These are phyloP conservation scores for Dendrolimus punctatus DNA, from an alignment of 1,140 invertebrate genomes.

Conservation along the genomic window DNA sequence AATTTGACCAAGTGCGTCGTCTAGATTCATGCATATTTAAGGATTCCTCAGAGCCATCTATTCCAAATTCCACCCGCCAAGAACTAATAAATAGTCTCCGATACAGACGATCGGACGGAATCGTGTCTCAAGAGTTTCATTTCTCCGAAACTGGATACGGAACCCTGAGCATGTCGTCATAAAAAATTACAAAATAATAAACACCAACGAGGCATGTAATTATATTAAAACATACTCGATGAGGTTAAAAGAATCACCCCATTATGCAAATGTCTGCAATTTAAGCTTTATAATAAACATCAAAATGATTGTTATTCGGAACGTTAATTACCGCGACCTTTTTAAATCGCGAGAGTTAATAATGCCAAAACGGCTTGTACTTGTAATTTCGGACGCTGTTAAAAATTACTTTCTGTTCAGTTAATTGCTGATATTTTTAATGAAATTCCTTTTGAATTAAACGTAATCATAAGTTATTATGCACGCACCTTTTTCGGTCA, in stretches of 20 bases:
- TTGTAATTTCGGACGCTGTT: constrained; percentile 38
- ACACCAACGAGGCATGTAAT: not conserved
- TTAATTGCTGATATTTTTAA: constrained; percentile 28
- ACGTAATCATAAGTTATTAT: too few species aligned
- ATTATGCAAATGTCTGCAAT: constrained; percentile 33
- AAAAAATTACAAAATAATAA: constrained; percentile 8
- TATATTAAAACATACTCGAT: constrained; percentile 19
- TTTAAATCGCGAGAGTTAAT: constrained; percentile 43
- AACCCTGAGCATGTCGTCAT: too few species aligned
- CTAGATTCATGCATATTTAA: too few species aligned
- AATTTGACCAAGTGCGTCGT: too few species aligned
- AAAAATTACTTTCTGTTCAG: constrained; percentile 28
- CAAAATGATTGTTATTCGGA: constrained; percentile 41
- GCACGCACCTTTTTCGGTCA: too few species aligned
- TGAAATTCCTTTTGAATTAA: constrained; percentile 14
- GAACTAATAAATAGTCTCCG: too few species aligned
- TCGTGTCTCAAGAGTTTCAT: too few species aligned
- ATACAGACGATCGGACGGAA: too few species aligned
- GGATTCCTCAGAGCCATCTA: too few species aligned
- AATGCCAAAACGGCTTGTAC: constrained; percentile 45
- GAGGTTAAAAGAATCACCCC: constrained; percentile 18
- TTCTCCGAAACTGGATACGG: too few species aligned
- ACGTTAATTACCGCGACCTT: constrained; percentile 62
- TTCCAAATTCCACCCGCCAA: too few species aligned
- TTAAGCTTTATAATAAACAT: constrained; percentile 31